A percentile compares a stretch with the other conserved stretches of the same genome.
These are phyloP conservation scores for Glaucidium brasilianum DNA, from an alignment of 2,113 vertebrate genomes.

Conservation along the genomic window DNA sequence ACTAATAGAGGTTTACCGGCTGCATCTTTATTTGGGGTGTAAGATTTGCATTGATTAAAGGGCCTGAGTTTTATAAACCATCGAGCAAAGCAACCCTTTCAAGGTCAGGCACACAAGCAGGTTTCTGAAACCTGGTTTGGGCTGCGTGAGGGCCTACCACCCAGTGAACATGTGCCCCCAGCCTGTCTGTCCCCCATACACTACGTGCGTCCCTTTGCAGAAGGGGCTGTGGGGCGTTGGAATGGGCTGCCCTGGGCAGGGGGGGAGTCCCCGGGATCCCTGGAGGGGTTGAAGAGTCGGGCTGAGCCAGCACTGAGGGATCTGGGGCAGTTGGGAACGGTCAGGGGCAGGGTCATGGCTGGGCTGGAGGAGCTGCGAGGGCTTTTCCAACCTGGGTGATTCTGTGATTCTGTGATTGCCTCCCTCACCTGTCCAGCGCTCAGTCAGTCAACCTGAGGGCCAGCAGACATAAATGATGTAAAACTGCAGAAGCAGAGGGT, in stretches of 20 bases:
- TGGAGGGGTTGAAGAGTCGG: too few relatives aligned
- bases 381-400: too few relatives aligned
- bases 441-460: background rate
- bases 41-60: background rate
- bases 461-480: background rate
- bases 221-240: too few relatives aligned
- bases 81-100: background rate
- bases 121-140: background rate
- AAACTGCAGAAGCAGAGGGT: background rate
- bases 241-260: too few relatives aligned
- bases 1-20: background rate
- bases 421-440: background rate
- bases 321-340: too few relatives aligned
- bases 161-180: background rate
- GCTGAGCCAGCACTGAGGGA: too few relatives aligned
- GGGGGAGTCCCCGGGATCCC: too few relatives aligned
- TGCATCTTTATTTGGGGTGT: background rate
- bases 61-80: background rate
- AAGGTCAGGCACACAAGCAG: background rate
- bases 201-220: too few relatives aligned
- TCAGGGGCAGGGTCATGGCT: too few relatives aligned
- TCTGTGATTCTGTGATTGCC: too few relatives aligned
- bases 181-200: background rate
- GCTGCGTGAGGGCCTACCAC: background rate
- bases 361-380: too few relatives aligned